Percentiles rank a stretch among this genome's conserved stretches.
phyloP scores from a whole-genome alignment of 1,140 invertebrate species.

The Drosophila albomicans region DNA sequence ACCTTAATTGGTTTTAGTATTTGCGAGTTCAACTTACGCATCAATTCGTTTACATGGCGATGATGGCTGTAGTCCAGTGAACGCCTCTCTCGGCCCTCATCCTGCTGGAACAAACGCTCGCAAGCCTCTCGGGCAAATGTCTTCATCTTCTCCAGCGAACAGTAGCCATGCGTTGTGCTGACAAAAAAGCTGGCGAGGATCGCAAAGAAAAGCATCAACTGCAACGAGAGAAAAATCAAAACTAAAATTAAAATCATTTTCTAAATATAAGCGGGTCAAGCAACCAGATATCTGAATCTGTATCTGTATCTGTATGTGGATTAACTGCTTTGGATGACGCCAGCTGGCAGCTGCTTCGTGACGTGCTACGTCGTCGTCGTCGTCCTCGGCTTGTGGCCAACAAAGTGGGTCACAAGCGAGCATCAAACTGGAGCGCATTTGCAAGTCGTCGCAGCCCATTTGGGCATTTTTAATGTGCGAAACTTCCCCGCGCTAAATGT shows the following conservation, averaged over 20 bases:
- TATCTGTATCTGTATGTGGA: slow-evolving; percentile 38
- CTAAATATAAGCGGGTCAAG: slow-evolving; percentile 29
- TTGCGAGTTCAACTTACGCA: slow-evolving; percentile 53
- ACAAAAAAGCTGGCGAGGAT: slow-evolving; percentile 53
- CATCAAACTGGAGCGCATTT: slow-evolving; percentile 76
- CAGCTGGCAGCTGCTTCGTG: slow-evolving; percentile 29
- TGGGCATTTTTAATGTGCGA: slow-evolving; percentile 65
- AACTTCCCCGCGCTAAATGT: slow-evolving; percentile 77
- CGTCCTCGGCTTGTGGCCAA: slow-evolving; percentile 33
- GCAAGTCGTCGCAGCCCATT: slow-evolving; percentile 74
- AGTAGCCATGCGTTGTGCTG: slow-evolving; percentile 46
- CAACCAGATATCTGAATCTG: background rate
- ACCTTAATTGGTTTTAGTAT: slow-evolving; percentile 58
- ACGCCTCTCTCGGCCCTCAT: slow-evolving; percentile 65
- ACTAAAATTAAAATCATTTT: slow-evolving; percentile 34
- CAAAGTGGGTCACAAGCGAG: slow-evolving; percentile 67
- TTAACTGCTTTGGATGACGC: slow-evolving; percentile 59
- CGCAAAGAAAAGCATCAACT: slow-evolving; percentile 49
- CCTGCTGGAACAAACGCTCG: slow-evolving; percentile 72
- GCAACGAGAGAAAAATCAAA: slow-evolving; percentile 46
- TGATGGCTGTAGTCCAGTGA: slow-evolving; percentile 63
- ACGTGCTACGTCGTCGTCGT: slow-evolving; percentile 31
- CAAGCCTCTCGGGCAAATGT: slow-evolving; percentile 75
- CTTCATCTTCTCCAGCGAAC: slow-evolving; percentile 78
- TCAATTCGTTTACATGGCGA: slow-evolving; percentile 60